Conservation (phyloP, 64 coral and sea anemone species). For the Hydrozoanthus tunicans region DNA sequence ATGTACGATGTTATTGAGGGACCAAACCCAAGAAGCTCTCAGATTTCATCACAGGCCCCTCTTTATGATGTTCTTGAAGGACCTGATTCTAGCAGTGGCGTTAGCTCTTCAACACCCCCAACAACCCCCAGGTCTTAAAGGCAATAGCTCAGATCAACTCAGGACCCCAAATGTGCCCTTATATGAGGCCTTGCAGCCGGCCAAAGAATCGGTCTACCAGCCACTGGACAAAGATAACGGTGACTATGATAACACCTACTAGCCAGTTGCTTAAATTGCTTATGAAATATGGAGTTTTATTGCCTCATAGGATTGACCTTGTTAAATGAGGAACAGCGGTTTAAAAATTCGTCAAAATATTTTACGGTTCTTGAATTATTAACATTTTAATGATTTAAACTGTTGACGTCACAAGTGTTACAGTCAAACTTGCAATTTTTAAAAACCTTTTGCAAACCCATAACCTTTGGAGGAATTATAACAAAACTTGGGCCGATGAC, state of each 20-base stretch:
- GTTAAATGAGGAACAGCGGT: no score
- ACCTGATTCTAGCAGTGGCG: background rate
- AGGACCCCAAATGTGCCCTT: background rate
- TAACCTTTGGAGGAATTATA: no score
- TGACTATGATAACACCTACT: slow-evolving; percentile 39
- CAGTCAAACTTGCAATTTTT: no score
- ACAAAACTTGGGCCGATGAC: no score
- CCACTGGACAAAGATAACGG: slow-evolving; percentile 25
- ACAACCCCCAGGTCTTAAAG: background rate
- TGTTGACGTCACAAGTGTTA: no score
- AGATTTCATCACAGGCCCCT: background rate
- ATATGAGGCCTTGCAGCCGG: slow-evolving; percentile 23
- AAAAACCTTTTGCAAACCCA: no score
- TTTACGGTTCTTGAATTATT: no score
- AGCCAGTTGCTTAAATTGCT: background rate
- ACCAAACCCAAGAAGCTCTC: background rate
- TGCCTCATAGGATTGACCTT: no score
- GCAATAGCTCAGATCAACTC: background rate
- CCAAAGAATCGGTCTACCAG: slow-evolving; percentile 44
- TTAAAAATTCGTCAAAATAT: no score
- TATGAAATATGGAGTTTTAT: no score
- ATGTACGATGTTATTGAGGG: slow-evolving; percentile 29
- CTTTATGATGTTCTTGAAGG: slow-evolving; percentile 43
- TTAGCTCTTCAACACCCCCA: background rate
- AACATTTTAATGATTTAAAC: no score